A percentile compares a stretch with the other conserved stretches of the same genome.
These are phyloP conservation scores for Danio albolineatus DNA, from an alignment of 2,797 vertebrate genomes.

Conservation along the genomic window DNA sequence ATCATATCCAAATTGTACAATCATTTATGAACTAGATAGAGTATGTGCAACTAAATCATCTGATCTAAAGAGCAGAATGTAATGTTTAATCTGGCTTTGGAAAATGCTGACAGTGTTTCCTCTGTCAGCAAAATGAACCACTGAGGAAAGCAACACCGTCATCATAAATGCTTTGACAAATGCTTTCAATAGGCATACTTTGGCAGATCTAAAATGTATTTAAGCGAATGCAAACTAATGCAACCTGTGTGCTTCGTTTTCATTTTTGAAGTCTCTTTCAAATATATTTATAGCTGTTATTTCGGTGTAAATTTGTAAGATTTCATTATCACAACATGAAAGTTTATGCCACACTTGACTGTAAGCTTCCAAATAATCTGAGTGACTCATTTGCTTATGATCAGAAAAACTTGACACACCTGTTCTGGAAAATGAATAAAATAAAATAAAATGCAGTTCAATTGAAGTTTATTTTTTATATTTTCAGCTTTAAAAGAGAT, in stretches of 20 bases:
- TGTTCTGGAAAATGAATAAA: not conserved
- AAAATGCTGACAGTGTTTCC: slow-evolving; percentile 55
- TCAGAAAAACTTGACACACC: not conserved
- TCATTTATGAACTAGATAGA: slow-evolving; percentile 2
- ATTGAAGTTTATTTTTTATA: no score
- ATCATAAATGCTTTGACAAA: slow-evolving; percentile 11
- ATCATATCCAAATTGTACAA: slow-evolving; percentile 37
- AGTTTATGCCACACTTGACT: not conserved
- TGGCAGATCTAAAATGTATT: not conserved
- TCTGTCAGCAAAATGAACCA: slow-evolving; percentile 41
- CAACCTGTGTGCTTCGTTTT: not conserved
- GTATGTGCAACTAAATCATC: slow-evolving; percentile 40
- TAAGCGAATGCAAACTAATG: not conserved
- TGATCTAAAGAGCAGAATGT: slow-evolving; percentile 30
- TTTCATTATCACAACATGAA: not conserved
- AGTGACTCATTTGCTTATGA: not conserved
- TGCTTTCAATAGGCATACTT: slow-evolving; percentile 14
- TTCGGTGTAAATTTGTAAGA: not conserved
- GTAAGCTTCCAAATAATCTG: not conserved
- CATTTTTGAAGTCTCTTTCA: not conserved
- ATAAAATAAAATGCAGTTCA: no score
- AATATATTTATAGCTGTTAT: not conserved
- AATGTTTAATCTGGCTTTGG: slow-evolving; percentile 36
- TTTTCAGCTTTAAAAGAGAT: no score
- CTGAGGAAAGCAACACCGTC: slow-evolving; percentile 33